phyloP scores from a whole-genome alignment of 2,888 invertebrate genomes.

The Acanthosepion lycidas region DNA sequence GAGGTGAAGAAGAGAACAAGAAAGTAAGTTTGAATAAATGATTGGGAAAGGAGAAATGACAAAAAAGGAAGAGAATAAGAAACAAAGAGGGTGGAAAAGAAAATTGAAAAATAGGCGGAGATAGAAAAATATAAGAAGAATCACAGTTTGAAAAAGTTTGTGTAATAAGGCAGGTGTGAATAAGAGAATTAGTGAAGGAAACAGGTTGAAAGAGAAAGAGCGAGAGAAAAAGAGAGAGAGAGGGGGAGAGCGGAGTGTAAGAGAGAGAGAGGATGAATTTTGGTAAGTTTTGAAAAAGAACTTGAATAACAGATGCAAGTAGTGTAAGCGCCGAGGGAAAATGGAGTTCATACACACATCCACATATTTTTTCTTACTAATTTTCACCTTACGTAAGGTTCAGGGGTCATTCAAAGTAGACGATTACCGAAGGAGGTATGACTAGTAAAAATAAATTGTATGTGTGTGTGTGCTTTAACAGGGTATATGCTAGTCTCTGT shows the following conservation, averaged over 20 bases:
- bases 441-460: too few species aligned
- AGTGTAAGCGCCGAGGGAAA: too few species aligned
- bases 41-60: background rate
- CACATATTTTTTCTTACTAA: too few species aligned
- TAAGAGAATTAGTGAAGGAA: slow-evolving; percentile 39
- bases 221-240: slow-evolving; percentile 49
- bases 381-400: too few species aligned
- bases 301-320: too few species aligned
- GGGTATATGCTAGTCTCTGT: background rate
- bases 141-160: background rate
- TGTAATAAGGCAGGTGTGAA: slow-evolving; percentile 35
- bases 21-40: background rate
- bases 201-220: slow-evolving; percentile 17
- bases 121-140: background rate
- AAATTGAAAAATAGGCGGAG: too few species aligned
- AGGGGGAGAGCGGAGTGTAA: background rate
- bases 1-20: background rate
- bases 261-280: too few species aligned
- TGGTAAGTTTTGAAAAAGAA: too few species aligned
- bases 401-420: too few species aligned
- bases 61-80: background rate
- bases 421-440: too few species aligned
- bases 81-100: background rate
- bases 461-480: background rate
- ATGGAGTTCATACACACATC: too few species aligned